Evolutionary conservation across 2,113 vertebrate genomes (phyloP), one percentile per base, ranked within the genome.

Genomic region (Eublepharis macularius): DNA sequence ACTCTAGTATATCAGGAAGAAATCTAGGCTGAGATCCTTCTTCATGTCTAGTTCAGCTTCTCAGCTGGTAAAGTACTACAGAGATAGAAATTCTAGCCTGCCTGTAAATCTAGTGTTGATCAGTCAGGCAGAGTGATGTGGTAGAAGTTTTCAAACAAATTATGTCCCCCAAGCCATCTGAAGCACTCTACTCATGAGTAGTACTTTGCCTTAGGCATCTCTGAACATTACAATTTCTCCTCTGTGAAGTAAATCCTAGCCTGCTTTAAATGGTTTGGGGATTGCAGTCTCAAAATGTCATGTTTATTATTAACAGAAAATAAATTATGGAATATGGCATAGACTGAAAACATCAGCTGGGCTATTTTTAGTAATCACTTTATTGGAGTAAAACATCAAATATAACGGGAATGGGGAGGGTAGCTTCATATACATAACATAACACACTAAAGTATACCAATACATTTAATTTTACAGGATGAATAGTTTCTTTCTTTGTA

Each of bases 401-500:
- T 76, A 65, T n/a, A 83, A 16, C 41, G 80, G 6, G 73, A 91
- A 87, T 63, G 51, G 19, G 36, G 29, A 91, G 75, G 66, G 29
- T 26, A 92, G 19, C 14, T 43, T 2, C 43, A 2, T 49, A 63
- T 79, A 83, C 2, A 83, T 41, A 82, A 83, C 2, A 83, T 41
- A 82, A 90, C 63, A 68, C 12, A 72, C 34, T 80, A 83, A 66
- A 85, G 34, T 36, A 57, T 2, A 73, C 47, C 0, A 63, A 2
- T 47, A 80, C 32, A 82, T 89, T 78, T 88, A 82, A 81, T 78
- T 88, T 92, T 91, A 51, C 85, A 85, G 80, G 65, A 24, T 85
- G 26, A 80, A 14, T 92, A 43, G 49, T 86, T 88, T 90, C 88
- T 88, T 80, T 93, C 78, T 86, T 63, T 85, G 11, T 76, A 87